Base-by-base conservation (phyloP, 2,797 vertebrate species). In the Botia almorhae region DNA sequence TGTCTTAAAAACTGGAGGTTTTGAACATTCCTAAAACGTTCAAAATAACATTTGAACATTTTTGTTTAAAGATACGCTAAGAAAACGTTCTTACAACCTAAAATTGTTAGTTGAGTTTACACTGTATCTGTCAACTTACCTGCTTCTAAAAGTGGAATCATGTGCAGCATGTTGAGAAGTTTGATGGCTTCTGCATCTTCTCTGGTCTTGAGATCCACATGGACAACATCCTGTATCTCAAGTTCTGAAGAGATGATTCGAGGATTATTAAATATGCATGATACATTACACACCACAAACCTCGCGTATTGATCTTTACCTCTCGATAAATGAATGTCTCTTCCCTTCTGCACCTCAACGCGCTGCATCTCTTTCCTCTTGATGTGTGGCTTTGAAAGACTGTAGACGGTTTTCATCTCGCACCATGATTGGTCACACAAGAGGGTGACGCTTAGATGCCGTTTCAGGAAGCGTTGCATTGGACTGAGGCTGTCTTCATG, bases 391-490 rank as follows among this genome's bases (percentile, higher is more conserved):
- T 85, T 69, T 50, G 91, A 86, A 72, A 90, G 88, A 13, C 85
- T 86, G 61, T 92, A 93, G 1, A 85, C 81, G 73, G 92, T 83
- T 58, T 94, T 90, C 82, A 93, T 87, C 85, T 95, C 93, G 79
- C 94, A 95, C 94, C 94, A 95, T 29, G 87, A 83, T 85, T 95
- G 94, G 21, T 89, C 71, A 68, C 88, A 89, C 48, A 95, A 75
- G 65, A 91, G 85, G 1, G 92, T 93, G 58, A 95, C 93, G 10
- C 78, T 86, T 55, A 95, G 80, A 81, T 93, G 88, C 48, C 70
- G 84, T 72, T 92, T 87, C 3, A 60, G 19, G 71, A 92, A 93
- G 69, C 73, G 87, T 67, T 93, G 87, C 84, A 92, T 84, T 8
- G 92, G 93, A 13, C 81, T 88, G 26, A 17, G 56, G 63, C 64